Base-by-base conservation (phyloP, 2,113 vertebrate species). In the Corythaeola cristata region DNA sequence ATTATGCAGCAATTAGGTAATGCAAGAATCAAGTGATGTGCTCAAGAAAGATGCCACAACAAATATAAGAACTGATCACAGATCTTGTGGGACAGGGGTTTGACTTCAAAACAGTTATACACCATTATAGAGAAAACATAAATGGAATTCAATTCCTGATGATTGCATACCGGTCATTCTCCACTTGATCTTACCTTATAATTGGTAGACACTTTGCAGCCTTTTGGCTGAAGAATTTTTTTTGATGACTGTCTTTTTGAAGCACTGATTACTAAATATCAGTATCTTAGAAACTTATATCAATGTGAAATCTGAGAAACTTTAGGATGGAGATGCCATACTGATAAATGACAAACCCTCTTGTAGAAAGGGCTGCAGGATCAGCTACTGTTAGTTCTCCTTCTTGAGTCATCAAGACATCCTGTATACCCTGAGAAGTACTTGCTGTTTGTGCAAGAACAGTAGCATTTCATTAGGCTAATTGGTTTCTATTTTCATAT, bases 271-370 rank as follows among this genome's bases (percentile, higher is more conserved):
- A 3, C 26, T 58, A 52, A 62, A 24, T 21, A 17, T 28, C 23
- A 30, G 11, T 19, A 5, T 41, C 6, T 86, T 47, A 12, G 78
- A 24, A 52, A 94, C 98, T 96, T 92, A 99, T 99, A 41, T 98
- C 94, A 24, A 98, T 94, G 45, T 98, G 98, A 33, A 94, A 52
- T 6, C 96, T 96, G 39, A 99, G 97, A 3, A 98, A 97, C 10
- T 97, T 60, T 3, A 99, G 97, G 44, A 99, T 87, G 67, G 98
- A 98, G 32, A 98, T 96, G 58, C 99, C 99, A 0, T 99, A 98
- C 44, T 99, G 98, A 89, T 98, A 99, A 56, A 98, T 91, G 45
- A 98, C 95, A 35, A 98, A 98, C 95, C 99, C 99, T 78, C 97
- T 98, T 26, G 98, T 89, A 69, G 98, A 98, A 39, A 99, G 98